Percentiles rank a stretch among this genome's conserved stretches.
phyloP scores from a whole-genome alignment of 2,113 vertebrate species.

The Eublepharis macularius region DNA sequence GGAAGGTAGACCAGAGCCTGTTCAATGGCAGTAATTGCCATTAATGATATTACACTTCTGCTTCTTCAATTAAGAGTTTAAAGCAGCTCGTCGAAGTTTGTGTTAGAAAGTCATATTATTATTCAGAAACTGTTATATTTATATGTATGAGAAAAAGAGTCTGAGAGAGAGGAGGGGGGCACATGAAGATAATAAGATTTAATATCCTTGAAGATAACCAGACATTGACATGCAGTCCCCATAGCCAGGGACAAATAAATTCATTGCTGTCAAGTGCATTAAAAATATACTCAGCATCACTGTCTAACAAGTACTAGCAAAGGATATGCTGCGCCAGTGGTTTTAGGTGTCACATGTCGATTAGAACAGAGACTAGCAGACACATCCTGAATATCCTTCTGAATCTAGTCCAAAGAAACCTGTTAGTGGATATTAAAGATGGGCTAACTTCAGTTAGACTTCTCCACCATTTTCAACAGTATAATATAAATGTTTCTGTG shows the following conservation, averaged over 20 bases:
- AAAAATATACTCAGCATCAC: background rate
- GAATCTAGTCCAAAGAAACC: background rate
- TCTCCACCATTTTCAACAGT: too few species aligned
- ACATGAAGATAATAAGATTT: background rate
- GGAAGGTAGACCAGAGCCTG: too few species aligned
- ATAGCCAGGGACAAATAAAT: constrained; percentile 4
- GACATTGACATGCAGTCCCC: background rate
- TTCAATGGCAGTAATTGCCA: too few species aligned
- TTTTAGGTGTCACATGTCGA: background rate
- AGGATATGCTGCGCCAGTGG: background rate
- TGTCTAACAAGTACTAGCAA: background rate
- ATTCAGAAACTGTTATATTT: background rate
- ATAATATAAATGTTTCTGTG: background rate
- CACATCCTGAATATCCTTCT: background rate
- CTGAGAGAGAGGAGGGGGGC: background rate
- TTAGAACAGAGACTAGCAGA: background rate
- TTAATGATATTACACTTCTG: background rate
- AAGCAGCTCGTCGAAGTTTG: background rate
- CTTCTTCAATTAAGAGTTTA: background rate
- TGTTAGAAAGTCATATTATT: background rate
- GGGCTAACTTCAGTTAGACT: background rate
- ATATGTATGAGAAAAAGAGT: background rate
- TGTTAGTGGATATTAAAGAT: background rate
- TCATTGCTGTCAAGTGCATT: background rate
- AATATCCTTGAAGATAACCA: constrained; percentile 8